These are phyloP conservation scores for Helogale parvula DNA, from an alignment of 2,113 vertebrate genomes.

Conservation along the genomic window DNA sequence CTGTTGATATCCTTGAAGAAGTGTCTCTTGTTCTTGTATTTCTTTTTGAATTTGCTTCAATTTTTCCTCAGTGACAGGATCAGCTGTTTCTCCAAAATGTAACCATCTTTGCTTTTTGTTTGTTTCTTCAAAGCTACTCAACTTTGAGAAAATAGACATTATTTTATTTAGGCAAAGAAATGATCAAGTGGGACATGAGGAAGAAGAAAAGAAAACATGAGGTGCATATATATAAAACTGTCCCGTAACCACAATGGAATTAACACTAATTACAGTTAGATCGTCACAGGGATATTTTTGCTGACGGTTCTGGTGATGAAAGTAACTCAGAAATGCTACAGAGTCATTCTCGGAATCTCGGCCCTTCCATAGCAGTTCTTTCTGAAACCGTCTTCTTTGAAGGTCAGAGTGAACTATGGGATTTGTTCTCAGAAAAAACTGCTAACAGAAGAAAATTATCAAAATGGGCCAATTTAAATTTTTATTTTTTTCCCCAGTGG, in stretches of 20 bases:
- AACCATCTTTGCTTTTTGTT: constrained; percentile 83
- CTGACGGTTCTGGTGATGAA: background rate
- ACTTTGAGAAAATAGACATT: constrained; percentile 81
- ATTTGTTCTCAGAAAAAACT: background rate
- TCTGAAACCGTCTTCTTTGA: constrained; percentile 7
- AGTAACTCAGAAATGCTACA: background rate
- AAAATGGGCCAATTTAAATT: constrained; percentile 38
- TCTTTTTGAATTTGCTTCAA: constrained; percentile 91
- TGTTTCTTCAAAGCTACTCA: constrained; percentile 88
- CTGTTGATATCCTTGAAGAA: constrained; percentile 96
- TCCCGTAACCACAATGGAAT: background rate
- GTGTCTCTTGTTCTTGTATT: constrained; percentile 92
- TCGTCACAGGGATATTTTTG: background rate
- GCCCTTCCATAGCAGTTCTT: background rate
- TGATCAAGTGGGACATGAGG: background rate
- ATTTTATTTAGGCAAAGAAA: constrained; percentile 14
- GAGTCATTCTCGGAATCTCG: background rate
- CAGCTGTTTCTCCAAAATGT: constrained; percentile 72
- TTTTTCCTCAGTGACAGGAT: constrained; percentile 87
- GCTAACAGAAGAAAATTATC: background rate
- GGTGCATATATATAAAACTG: background rate
- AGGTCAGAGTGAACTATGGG: background rate
- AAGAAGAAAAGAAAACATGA: background rate
- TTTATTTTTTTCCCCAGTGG: no score
- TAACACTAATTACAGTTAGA: background rate